These are phyloP conservation scores for silkworm (Bombyx mori) DNA, from an alignment of 1,140 invertebrate species.

Conservation along the genomic window DNA sequence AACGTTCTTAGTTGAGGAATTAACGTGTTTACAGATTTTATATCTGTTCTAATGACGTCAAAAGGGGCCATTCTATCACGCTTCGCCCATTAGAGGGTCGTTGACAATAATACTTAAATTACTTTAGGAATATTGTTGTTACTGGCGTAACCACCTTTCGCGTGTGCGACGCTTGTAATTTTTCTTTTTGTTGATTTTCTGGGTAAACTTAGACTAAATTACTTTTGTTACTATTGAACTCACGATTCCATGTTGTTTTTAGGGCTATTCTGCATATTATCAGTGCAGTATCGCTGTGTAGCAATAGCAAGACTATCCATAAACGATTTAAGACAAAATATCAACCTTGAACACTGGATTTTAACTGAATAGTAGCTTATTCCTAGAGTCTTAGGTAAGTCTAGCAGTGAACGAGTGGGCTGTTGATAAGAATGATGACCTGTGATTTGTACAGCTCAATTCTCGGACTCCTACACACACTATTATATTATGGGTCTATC, in stretches of 20 bases:
- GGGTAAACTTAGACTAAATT: neutral
- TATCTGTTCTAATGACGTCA: constrained; percentile 24
- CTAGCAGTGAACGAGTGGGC: too few species aligned
- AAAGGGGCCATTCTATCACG: constrained; percentile 39
- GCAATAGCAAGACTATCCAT: neutral
- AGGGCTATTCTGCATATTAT: too few species aligned
- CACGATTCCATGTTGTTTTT: too few species aligned
- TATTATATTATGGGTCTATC: too few species aligned
- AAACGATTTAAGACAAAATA: neutral
- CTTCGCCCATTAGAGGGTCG: constrained; percentile 29
- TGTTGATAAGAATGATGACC: too few species aligned
- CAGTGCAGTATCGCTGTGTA: too few species aligned
- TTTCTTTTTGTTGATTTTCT: neutral
- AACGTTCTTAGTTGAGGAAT: neutral
- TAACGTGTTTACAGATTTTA: constrained; percentile 21
- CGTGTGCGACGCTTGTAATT: constrained; percentile 15
- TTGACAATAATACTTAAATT: constrained; percentile 24
- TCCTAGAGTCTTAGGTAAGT: too few species aligned
- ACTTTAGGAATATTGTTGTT: constrained; percentile 36
- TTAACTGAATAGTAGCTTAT: too few species aligned
- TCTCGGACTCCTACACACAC: too few species aligned
- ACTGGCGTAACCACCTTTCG: constrained; percentile 30
- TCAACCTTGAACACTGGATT: too few species aligned
- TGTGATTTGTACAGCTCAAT: too few species aligned
- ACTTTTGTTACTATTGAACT: too few species aligned